phyloP scores from a whole-genome alignment of 2,797 vertebrate species.

The Coccyzus lansbergi region DNA sequence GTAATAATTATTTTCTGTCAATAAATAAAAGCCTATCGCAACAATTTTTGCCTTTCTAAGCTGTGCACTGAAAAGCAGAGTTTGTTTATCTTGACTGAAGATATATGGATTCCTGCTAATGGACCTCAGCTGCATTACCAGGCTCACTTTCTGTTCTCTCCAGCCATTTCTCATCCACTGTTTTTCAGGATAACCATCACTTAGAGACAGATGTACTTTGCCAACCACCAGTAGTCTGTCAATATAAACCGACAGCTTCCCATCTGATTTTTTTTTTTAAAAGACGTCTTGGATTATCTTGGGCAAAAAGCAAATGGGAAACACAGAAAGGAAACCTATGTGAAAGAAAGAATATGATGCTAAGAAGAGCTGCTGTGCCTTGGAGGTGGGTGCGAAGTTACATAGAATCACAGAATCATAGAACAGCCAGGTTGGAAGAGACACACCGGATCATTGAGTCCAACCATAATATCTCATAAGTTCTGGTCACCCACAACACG shows the following conservation, averaged over 20 bases:
- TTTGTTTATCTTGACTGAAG: slow-evolving; percentile 27
- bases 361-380: neutral
- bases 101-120: slow-evolving; percentile 34
- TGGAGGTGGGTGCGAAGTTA: neutral
- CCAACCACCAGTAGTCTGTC: neutral
- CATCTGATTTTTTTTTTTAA: neutral
- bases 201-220: neutral
- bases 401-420: too few relatives aligned
- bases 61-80: neutral
- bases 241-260: neutral
- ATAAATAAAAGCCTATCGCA: slow-evolving; percentile 30
- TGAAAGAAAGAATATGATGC: neutral
- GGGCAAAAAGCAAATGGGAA: neutral
- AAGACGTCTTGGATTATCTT: neutral
- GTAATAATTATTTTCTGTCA: slow-evolving; percentile 1
- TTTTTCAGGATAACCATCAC: slow-evolving; percentile 22
- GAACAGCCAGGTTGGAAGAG: too few relatives aligned
- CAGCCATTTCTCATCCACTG: neutral
- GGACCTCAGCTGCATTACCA: neutral
- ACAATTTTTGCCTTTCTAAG: slow-evolving; percentile 25
- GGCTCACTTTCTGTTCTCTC: neutral
- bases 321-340: neutral
- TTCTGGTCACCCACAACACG: neutral
- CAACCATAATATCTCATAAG: too few relatives aligned
- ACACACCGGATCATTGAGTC: too few relatives aligned